Evolutionary conservation across 2,113 vertebrate species (phyloP), one percentile per base, ranked within the genome.

Genomic region (Tragulus kanchil): DNA sequence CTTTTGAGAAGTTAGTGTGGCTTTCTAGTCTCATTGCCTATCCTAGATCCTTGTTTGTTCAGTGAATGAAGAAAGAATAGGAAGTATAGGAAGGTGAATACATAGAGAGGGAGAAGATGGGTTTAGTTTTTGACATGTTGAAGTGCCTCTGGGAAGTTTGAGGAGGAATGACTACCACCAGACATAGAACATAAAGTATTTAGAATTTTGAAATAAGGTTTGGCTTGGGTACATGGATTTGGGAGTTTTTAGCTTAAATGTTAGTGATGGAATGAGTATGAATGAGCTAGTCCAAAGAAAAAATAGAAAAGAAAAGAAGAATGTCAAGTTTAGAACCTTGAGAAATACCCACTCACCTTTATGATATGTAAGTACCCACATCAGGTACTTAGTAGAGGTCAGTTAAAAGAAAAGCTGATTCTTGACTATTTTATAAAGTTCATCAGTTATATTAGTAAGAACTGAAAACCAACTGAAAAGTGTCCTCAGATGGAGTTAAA

Each of bases 121-220:
- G 45, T 82, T 95, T 75, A 23, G 42, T 77, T 93, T 95, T 75
- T 13, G 42, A 87, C 28, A 62, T 95, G 45, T 83, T 61, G n/a
- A 69, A 23, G 67, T 71, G 7, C 69, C n/a, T 93, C 21, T 69
- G n/a, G 59, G 73, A 95, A 82, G 50, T 96, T 31, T 86, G 58
- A 82, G 81, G 54, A 79, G 52, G 9, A 25, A 86, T 90, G 42
- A 67, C 81, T 82, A 54, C 31, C 42, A 88, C 28, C 54, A 67
- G 73, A 21, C 75, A 15, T 83, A 83, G 21, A 6, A 71, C 90
- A n/a, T 31, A 50, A 91, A 93, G 42, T 56, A 42, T 82, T 85
- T 61, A 75, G 81, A 85, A 86, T 17, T 88, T 97, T 93, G 77
- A 69, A 95, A 71, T 61, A 75, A 96, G 69, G 26, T 87, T 95